These are phyloP conservation scores for Troilus luridus DNA, from an alignment of 2,888 invertebrate genomes.

Conservation along the genomic window DNA sequence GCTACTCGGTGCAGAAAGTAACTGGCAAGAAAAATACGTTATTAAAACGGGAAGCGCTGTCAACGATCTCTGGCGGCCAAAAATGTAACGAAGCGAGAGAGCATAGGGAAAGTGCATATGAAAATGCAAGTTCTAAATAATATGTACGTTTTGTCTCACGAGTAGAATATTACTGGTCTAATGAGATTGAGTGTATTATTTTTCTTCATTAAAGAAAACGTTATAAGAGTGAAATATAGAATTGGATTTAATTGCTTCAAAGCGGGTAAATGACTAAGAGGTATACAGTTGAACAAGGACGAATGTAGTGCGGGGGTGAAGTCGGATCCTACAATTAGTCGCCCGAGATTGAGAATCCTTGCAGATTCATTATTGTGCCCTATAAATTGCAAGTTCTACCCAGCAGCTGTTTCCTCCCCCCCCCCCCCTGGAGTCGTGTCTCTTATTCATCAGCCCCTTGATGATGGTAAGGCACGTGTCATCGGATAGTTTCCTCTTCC, in stretches of 20 bases:
- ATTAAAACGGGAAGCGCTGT: too few species aligned
- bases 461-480: neutral
- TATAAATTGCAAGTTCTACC: neutral
- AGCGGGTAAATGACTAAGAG: neutral
- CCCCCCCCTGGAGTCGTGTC: neutral
- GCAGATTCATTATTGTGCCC: neutral
- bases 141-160: too few species aligned
- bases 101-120: too few species aligned
- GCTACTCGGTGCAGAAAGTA: too few species aligned
- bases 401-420: conserved; percentile 11
- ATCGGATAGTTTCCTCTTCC: neutral
- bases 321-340: neutral
- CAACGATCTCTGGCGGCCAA: too few species aligned
- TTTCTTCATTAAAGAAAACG: too few species aligned
- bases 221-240: too few species aligned
- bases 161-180: too few species aligned
- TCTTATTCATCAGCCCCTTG: neutral
- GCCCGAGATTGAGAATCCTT: neutral
- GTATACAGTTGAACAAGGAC: neutral
- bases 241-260: neutral
- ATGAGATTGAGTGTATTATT: too few species aligned
- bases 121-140: too few species aligned
- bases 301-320: neutral
- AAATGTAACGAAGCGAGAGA: too few species aligned
- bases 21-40: too few species aligned